These are phyloP conservation scores for Pteruthius melanotis DNA, from an alignment of 2,113 vertebrate species.

Conservation along the genomic window DNA sequence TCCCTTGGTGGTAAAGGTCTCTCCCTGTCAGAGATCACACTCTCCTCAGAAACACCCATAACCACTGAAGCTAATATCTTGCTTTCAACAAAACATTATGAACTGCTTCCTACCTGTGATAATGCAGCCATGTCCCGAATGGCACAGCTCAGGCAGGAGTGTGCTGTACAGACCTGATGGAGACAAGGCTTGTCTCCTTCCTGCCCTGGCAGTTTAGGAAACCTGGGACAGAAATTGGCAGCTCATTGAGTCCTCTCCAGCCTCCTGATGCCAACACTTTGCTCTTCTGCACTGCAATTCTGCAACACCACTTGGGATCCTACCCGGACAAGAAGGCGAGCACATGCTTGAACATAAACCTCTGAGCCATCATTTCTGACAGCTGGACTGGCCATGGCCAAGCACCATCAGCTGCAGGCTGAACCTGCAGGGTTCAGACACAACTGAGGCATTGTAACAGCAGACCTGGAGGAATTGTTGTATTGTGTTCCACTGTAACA, in stretches of 20 bases:
- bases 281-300: background rate
- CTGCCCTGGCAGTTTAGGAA: background rate
- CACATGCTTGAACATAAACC: background rate
- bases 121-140: rapidly evolving
- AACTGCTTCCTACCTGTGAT: background rate
- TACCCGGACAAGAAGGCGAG: rapidly evolving
- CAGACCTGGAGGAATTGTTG: background rate
- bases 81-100: background rate
- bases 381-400: background rate
- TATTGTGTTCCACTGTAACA: background rate
- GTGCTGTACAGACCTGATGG: background rate
- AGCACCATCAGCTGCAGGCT: background rate
- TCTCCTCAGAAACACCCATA: background rate
- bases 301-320: background rate
- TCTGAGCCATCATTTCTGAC: background rate
- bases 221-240: background rate
- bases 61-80: background rate
- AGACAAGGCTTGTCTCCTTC: background rate
- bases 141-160: background rate
- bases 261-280: background rate
- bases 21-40: background rate
- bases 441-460: background rate
- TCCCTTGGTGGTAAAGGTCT: background rate
- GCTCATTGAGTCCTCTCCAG: background rate
- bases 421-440: background rate